Evolutionary conservation across 2,113 vertebrate species (phyloP).

Genomic region (Varanus salvator): DNA sequence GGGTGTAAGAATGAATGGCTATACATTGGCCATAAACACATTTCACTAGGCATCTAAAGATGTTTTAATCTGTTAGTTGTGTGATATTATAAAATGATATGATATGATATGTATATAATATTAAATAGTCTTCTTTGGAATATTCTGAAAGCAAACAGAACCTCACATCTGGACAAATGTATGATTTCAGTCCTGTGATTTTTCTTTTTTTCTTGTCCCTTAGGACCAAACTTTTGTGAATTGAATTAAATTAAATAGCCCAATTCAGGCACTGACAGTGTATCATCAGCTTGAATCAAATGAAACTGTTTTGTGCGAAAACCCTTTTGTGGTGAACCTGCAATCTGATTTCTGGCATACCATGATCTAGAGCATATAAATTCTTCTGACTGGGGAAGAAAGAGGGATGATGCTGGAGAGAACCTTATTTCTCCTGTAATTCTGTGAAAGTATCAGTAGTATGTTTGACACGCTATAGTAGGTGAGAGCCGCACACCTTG

Average conservation of each 20-base stretch:
- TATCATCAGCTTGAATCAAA: too few species aligned
- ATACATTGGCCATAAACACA: not conserved
- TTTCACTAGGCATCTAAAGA: not conserved
- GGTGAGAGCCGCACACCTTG: not conserved
- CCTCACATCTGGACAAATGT: not conserved
- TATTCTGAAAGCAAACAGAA: accelerated
- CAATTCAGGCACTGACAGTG: too few species aligned
- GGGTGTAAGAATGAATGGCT: not conserved
- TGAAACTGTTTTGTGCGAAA: too few species aligned
- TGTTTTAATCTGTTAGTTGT: not conserved
- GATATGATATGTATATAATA: not conserved
- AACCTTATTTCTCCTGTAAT: not conserved
- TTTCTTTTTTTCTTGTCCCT: not conserved
- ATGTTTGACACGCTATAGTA: not conserved
- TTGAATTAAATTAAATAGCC: not conserved
- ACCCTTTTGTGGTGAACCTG: too few species aligned
- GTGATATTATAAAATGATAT: not conserved
- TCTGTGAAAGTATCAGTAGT: not conserved
- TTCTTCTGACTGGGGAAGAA: not conserved
- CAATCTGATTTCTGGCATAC: too few species aligned
- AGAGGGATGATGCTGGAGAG: not conserved
- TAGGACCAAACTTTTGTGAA: not conserved
- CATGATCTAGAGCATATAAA: not conserved
- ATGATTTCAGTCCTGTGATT: not conserved
- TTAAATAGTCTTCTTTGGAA: not conserved